Conservation (phyloP, 1,140 invertebrate genomes). For the Proales similis region DNA sequence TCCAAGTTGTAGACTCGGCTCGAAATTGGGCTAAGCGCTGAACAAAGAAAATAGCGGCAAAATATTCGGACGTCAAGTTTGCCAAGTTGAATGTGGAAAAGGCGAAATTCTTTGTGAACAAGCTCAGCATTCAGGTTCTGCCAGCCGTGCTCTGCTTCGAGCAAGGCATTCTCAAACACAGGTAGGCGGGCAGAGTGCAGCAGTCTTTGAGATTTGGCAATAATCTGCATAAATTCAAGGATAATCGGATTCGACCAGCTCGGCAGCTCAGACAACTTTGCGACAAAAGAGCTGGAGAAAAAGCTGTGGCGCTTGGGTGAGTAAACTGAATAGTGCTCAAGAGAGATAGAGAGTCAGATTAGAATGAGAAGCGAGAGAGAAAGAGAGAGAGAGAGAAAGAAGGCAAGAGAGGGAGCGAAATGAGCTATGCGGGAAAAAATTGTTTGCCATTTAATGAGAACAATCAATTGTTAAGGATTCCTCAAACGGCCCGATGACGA, state of each 20-base stretch:
- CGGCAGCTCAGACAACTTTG: slow-evolving; percentile 46
- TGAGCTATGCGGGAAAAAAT: too few species aligned
- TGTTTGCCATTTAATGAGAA: too few species aligned
- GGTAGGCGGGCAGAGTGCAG: slow-evolving; percentile 39
- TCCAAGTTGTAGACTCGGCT: not conserved
- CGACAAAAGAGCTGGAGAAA: slow-evolving; percentile 43
- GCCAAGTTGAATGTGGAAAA: slow-evolving; percentile 48
- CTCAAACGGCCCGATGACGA: not conserved
- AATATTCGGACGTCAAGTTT: slow-evolving; percentile 50
- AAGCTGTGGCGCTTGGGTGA: slow-evolving; percentile 46
- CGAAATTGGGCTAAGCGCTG: not conserved
- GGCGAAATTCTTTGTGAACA: slow-evolving; percentile 48
- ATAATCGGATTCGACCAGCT: slow-evolving; percentile 50
- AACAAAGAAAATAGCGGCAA: slow-evolving; percentile 45
- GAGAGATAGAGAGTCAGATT: too few species aligned
- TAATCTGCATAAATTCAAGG: slow-evolving; percentile 41
- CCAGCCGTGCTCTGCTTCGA: slow-evolving; percentile 50
- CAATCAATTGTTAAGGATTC: too few species aligned
- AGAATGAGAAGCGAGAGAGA: too few species aligned
- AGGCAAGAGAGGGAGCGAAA: too few species aligned
- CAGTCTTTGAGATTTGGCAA: not conserved
- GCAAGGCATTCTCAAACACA: slow-evolving; percentile 48
- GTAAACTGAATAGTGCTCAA: too few species aligned
- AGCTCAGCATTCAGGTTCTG: slow-evolving; percentile 47
- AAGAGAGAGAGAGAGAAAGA: too few species aligned